These are phyloP conservation scores for Neostethus bicornis DNA, from an alignment of 2,797 vertebrate genomes.

Conservation along the genomic window DNA sequence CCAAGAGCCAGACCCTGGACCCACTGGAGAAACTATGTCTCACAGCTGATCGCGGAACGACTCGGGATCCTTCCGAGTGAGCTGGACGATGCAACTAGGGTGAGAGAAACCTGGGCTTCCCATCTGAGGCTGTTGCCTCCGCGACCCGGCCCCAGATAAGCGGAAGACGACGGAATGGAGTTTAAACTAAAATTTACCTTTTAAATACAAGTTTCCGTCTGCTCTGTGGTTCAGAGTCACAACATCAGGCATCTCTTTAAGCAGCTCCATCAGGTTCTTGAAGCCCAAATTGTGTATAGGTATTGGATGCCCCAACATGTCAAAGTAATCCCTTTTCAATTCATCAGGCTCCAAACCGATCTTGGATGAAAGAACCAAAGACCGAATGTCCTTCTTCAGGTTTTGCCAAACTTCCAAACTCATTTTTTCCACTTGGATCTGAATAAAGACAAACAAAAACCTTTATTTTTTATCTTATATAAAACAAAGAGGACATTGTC, in stretches of 20 bases:
- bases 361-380: constrained; percentile 86
- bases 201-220: constrained; percentile 76
- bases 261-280: constrained; percentile 84
- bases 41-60: too few species aligned
- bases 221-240: constrained; percentile 67
- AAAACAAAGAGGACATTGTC: too few species aligned
- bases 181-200: constrained; percentile 75
- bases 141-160: too few species aligned
- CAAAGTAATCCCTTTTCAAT: constrained; percentile 83
- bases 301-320: constrained; percentile 83
- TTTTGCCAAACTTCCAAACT: constrained; percentile 76
- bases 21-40: too few species aligned
- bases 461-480: too few species aligned
- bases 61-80: too few species aligned
- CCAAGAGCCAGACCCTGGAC: too few species aligned
- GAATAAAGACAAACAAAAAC: constrained; percentile 22
- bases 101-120: too few species aligned
- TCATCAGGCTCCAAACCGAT: constrained; percentile 78
- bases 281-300: constrained; percentile 86
- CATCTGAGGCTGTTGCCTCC: too few species aligned
- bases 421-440: constrained; percentile 55
- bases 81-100: too few species aligned
- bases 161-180: too few species aligned
- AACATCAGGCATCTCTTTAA: constrained; percentile 86
- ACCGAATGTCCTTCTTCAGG: constrained; percentile 89